Evolutionary conservation across 2,797 vertebrate species (phyloP), one percentile per base, ranked within the genome.

Genomic region (Naso thynnoides): DNA sequence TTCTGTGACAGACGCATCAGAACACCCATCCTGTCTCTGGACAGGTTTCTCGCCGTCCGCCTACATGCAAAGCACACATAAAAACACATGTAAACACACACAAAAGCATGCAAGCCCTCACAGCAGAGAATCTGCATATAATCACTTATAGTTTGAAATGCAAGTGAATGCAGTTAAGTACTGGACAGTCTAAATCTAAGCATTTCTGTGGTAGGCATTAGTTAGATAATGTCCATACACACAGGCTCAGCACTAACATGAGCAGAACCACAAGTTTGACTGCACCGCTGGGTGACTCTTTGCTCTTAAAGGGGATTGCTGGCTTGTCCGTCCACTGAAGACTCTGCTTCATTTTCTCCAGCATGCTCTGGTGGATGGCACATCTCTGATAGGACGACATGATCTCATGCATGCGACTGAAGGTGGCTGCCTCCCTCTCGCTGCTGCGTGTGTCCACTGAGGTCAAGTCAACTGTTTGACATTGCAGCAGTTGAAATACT

Each of bases 1-100:
- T 99, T 99, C 94, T 99, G 98, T n/a, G 94, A 93, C 38, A 99
- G 95, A 31, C 98, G 96, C 97, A 98, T 97, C 45, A 94, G 75
- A 42, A 99, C 87, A 0, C 96, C 97, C 85, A 94, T 95, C 87
- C 96, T 95, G 88, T 99, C 95, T 89, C 97, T 94, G 81, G 94
- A 94, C 31, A 98, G 84, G 88, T 99, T 99, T 79, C 93, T 94
- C 1, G 84, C 82, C 14, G 95, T 94, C 86, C 97, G 95, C 92
- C 98, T 99, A 83, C 62, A 85, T 77, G 81, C 39, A 70, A n/a
- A 64, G 67, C 24, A 84, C 50, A 73, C 10, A 70, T 14, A 19
- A 3, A 60, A 49, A 65, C 33, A 66, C 8, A 44, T 15, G 16
- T 6, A 13, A 38, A 52, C 54, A 66, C 18, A 48, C 38, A 42